phyloP scores from a whole-genome alignment of 2,888 invertebrate species.

The Clunio marinus region DNA sequence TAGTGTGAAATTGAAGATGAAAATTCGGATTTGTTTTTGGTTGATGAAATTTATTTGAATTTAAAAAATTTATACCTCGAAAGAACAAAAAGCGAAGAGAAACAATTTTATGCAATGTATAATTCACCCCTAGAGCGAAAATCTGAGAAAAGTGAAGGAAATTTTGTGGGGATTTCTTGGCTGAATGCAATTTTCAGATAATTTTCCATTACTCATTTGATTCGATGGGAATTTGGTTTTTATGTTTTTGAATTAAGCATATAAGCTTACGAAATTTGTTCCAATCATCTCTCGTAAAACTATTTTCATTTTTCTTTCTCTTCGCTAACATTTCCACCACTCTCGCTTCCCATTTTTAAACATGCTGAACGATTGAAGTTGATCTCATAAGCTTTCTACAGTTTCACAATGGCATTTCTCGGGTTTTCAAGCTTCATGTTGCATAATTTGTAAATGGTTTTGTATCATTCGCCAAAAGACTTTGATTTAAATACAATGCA shows the following conservation, averaged over 20 bases:
- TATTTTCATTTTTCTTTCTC: neutral
- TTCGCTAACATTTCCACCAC: neutral
- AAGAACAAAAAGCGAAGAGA: neutral
- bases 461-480: neutral
- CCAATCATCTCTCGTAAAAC: neutral
- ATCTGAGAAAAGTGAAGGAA: neutral
- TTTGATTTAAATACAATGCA: neutral
- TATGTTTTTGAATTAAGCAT: neutral
- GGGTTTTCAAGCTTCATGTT: neutral
- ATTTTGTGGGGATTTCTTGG: conserved; percentile 2
- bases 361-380: neutral
- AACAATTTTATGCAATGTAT: neutral
- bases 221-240: conserved; percentile 5
- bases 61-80: neutral
- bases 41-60: neutral
- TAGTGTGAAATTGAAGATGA: neutral
- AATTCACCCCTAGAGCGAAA: neutral
- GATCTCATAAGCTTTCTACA: neutral
- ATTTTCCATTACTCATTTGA: conserved; percentile 13
- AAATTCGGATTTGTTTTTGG: neutral
- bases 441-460: conserved; percentile 7
- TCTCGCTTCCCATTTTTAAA: neutral
- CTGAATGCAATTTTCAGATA: conserved; percentile 22
- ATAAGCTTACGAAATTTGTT: conserved; percentile 9
- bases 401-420: neutral